Percentiles rank a stretch among this genome's conserved stretches.
Evolutionary conservation across 2,113 vertebrate genomes (phyloP).

Genomic region (Eptesicus fuscus): DNA sequence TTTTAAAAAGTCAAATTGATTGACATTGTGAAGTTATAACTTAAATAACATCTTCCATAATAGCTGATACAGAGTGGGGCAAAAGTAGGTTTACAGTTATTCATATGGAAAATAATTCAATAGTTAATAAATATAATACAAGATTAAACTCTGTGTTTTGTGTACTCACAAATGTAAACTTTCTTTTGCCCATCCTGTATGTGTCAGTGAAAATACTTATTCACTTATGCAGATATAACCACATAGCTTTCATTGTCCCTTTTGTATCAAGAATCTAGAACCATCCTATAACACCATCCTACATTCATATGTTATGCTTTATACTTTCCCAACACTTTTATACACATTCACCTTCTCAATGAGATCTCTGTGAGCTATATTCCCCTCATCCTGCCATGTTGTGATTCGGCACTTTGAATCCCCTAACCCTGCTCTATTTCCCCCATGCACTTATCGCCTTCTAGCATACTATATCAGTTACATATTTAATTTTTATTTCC

Average conservation of each 20-base stretch:
- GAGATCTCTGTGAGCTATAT: not conserved
- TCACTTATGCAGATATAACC: not conserved
- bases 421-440: not conserved
- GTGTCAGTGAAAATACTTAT: not conserved
- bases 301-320: not conserved
- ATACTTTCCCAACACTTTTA: not conserved
- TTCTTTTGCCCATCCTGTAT: not conserved
- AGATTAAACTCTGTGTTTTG: not conserved
- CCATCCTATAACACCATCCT: not conserved
- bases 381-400: not conserved
- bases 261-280: not conserved
- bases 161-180: too few relatives aligned
- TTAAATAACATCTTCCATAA: not conserved
- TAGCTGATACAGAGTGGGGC: not conserved
- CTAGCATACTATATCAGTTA: not conserved
- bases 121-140: not conserved
- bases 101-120: not conserved
- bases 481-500: not conserved
- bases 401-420: not conserved
- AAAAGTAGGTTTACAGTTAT: not conserved
- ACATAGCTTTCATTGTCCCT: not conserved
- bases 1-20: conserved; percentile 21
- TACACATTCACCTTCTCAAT: not conserved
- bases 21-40: not conserved
- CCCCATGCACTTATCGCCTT: not conserved